These are phyloP conservation scores for Psix sp. DNA, from an alignment of 1,140 invertebrate species.

Conservation along the genomic window DNA sequence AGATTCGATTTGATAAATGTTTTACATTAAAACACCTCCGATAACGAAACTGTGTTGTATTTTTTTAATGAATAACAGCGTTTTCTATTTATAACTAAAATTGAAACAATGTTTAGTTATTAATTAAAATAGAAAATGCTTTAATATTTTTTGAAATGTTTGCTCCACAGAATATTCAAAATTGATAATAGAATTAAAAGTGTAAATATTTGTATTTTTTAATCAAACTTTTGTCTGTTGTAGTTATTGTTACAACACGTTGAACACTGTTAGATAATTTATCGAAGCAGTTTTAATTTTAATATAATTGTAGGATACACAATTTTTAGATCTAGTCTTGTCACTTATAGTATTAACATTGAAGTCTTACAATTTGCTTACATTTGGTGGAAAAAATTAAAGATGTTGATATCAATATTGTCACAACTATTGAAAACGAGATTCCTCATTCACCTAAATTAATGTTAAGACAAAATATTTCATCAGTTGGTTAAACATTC, in stretches of 20 bases:
- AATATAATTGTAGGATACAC: slow-evolving; percentile 8
- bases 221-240: too few species aligned
- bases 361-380: slow-evolving; percentile 1
- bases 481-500: too few species aligned
- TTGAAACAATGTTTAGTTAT: slow-evolving; percentile 15
- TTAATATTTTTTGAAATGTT: too few species aligned
- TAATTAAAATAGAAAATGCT: too few species aligned
- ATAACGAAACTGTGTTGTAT: background rate
- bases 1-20: slow-evolving; percentile 20
- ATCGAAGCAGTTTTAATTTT: slow-evolving; percentile 28
- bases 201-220: too few species aligned
- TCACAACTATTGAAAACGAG: too few species aligned
- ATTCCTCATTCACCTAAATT: too few species aligned
- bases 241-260: slow-evolving; percentile 16
- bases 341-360: slow-evolving; percentile 41
- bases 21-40: slow-evolving; percentile 48
- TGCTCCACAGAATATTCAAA: too few species aligned
- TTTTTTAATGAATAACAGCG: slow-evolving; percentile 1
- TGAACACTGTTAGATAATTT: slow-evolving; percentile 31
- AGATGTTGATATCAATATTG: too few species aligned
- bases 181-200: too few species aligned
- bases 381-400: too few species aligned
- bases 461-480: too few species aligned
- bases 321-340: slow-evolving; percentile 40
- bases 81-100: background rate